A percentile compares a stretch with the other conserved stretches of the same genome.
These are phyloP conservation scores for Meliscaeva auricollis DNA, from an alignment of 2,888 invertebrate species.

Conservation along the genomic window DNA sequence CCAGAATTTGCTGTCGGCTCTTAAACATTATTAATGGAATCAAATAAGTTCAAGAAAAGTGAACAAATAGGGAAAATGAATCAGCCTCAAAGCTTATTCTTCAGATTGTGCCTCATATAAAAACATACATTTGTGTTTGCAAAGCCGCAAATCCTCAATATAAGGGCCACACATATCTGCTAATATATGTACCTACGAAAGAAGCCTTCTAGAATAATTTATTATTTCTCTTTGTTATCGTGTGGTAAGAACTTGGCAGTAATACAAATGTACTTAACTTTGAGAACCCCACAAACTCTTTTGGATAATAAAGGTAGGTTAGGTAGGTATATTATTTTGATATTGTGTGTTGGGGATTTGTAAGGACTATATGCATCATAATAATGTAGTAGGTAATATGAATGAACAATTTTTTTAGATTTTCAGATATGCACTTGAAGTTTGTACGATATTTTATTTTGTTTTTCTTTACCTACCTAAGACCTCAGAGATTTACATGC, in stretches of 20 bases:
- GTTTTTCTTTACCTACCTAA: no score
- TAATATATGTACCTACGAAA: not conserved
- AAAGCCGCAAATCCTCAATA: conserved; percentile 2
- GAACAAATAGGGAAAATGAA: not conserved
- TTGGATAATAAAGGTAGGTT: not conserved
- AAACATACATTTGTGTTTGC: not conserved
- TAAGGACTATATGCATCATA: not conserved
- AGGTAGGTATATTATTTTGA: no score
- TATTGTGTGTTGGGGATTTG: no score
- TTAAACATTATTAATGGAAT: not conserved
- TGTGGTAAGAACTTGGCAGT: not conserved
- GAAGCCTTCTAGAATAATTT: conserved; percentile 13
- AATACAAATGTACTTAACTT: not conserved
- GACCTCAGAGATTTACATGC: no score
- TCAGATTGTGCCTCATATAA: not conserved
- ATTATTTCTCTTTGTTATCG: not conserved
- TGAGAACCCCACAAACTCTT: not conserved
- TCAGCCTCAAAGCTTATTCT: not conserved
- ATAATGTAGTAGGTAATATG: no score
- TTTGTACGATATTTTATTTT: no score
- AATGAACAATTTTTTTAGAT: no score
- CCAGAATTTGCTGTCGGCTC: no score
- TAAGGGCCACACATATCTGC: not conserved
- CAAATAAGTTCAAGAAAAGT: not conserved
- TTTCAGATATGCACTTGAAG: no score